A percentile compares a stretch with the other conserved stretches of the same genome.
Conservation (phyloP, 2,113 vertebrate genomes). For the Willisornis vidua region DNA sequence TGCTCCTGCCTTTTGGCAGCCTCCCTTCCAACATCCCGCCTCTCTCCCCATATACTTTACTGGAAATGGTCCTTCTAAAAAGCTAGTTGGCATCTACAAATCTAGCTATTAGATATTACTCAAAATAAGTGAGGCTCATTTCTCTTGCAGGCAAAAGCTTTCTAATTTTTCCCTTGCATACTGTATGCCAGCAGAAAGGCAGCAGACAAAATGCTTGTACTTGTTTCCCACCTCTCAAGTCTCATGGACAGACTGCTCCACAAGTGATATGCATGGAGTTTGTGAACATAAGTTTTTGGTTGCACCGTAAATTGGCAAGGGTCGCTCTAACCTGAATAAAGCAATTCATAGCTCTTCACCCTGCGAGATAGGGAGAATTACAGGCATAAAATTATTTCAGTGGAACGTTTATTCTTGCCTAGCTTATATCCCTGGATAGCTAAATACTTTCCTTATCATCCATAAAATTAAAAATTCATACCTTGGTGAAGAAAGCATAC, state of each 20-base stretch:
- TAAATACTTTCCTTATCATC: background rate
- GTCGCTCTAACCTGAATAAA: background rate
- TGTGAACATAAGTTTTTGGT: background rate
- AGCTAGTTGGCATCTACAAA: background rate
- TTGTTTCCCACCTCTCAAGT: background rate
- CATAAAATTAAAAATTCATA: background rate
- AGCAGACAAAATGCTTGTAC: background rate
- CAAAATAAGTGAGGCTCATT: background rate
- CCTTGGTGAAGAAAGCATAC: background rate
- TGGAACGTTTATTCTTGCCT: background rate
- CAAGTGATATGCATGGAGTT: background rate
- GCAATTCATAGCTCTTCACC: background rate
- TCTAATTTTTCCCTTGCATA: background rate
- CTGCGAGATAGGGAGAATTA: background rate
- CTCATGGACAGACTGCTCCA: background rate
- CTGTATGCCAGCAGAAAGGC: accelerated
- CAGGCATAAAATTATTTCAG: background rate
- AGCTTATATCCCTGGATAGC: background rate
- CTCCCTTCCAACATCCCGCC: background rate
- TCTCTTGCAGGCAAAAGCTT: background rate
- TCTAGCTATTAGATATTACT: background rate
- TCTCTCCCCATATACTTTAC: background rate
- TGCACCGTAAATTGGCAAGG: background rate
- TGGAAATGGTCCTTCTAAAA: background rate
- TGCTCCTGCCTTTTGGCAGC: background rate